Base-by-base conservation (phyloP, 2,797 vertebrate genomes). In the Dermochelys coriacea region DNA sequence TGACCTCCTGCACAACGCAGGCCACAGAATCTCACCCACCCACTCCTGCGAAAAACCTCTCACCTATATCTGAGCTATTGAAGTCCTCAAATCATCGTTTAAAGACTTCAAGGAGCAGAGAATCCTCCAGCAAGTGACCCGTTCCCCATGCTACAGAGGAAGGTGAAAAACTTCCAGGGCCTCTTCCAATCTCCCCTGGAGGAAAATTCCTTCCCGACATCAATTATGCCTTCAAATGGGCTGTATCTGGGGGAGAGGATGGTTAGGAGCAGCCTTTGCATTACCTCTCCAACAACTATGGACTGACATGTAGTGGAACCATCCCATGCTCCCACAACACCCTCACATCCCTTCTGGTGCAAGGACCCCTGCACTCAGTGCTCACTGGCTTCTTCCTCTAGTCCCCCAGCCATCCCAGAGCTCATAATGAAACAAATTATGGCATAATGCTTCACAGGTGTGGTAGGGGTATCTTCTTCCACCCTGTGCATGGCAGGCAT, bases 301-400 rank as follows among this genome's bases (percentile, higher is more conserved):
- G 34, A 18, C 82, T 94, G 90, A 57, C 61, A 9, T 71, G 8
- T 61, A 41, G 5, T 91, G 82, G 51, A 55, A 4, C 34, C 12
- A 34, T n/a, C 61, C 25, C 31, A 34, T 64, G 15, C 45, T 55
- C 45, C 15, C 79, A 86, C 54, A 52, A 23, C 18, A 11, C 49
- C 78, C 59, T 90, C 84, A 9, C 5, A 29, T 82, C 4, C 9
- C 31, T 71, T 55, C 55, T 27, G 10, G 5, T 27, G 10, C 25
- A 4, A 21, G 82, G 14, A 16, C 14, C 15, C 27, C 27, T 61
- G 1, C 0, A 41, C n/a, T n/a, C 34, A 12, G 11, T 50, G 0
- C 3, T 84, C 3, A 1, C 86, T 91, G 84, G 49, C 37, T 86
- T 9, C 8, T 80, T 88, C 88, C 86, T 61, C 7, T 84, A 4